Base-by-base conservation (phyloP, 2,888 invertebrate species). In the Tenthredo amoena region DNA sequence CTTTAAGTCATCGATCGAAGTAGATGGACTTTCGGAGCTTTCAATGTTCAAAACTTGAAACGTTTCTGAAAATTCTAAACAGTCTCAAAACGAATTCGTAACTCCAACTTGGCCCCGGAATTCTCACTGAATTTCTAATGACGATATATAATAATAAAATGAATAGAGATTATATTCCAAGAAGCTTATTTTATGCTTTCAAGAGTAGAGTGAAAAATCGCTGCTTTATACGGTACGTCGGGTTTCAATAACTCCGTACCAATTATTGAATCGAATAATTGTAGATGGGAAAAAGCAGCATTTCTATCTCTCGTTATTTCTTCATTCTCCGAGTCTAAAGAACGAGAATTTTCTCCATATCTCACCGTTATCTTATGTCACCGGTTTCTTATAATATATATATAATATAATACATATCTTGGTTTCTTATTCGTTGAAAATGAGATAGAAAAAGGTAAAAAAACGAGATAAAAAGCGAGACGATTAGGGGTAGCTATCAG, bases 211-310 rank as follows among this genome's bases (percentile, higher is more conserved):
- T 62, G 62, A 62, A 62, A 62, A 62, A 62, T 62, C 62, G 62
- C 26, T 62, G 62, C 3, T 26, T 62, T 10, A n/a, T 62, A 62
- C 62, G 62, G 62, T 62, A 9, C 62, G 62, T 21, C 26, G 62
- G 26, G 26, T 26, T 62, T 62, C 62, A 62, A 62, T 62, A 62
- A 62, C 26, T 21, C 26, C 9, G 10, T 62, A 26, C 3, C 26
- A 62, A 62, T 62, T 62, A 62, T 62, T 62, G 62, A 26, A 62
- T 62, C 26, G 62, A 62, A 62, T 26, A 62, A 21, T 26, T 62
- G 43, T 12, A 43, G 62, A 62, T 62, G 62, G 62, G 26, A 2
- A 62, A 26, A 21, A 62, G 62, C 9, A 62, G 62, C 62, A 12
- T 9, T 43, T 43, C 43, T 43, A 43, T 12, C 1, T 12, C 43